Evolutionary conservation across 92 coral and sea anemone genomes (phyloP), one percentile per base, ranked within the genome.

Genomic region (Palythoa grandis): DNA sequence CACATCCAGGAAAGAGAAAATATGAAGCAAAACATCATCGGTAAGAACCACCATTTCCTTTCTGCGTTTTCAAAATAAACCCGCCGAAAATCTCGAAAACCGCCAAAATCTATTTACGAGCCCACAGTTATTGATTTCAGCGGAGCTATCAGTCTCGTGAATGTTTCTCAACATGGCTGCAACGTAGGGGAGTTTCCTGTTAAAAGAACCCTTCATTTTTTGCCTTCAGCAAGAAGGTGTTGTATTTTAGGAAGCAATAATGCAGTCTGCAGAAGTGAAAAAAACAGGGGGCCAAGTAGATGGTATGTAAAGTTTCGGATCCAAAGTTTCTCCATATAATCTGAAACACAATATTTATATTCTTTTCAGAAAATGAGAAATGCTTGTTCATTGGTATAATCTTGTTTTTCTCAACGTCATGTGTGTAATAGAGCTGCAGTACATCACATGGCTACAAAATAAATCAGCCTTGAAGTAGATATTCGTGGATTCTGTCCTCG

Each of bases 211-310:
- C 35, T 43, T 25, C 3, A 52, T 15, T 43, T 53, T 15, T 43
- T 53, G 1, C 15, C 50, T 8, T 78, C 72, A 66, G 24, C 12
- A 66, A 43, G 11, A 14, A 47, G n/a, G 12, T 48, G 13, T 12
- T 11, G 74, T 70, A 15, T 53, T 65, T 39, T 20, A 68, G 11
- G 70, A 54, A 63, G 58, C 48, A 76, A 63, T 47, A 94, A 43
- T 94, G 98, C 92, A 91, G 77, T 84, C 75, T 17, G 88, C 88
- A 83, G 92, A 87, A n/a, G 87, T 91, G 72, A 78, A 70, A 66
- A 94, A 91, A 79, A 94, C 98, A 2, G 98, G 98, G 29, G 98
- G 98, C 25, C 98, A 94, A 88, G 90, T 92, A 19, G 98, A 94
- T 68, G 95, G 98, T 94, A 88, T 53, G 94, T 77, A 15, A 20